phyloP scores from a whole-genome alignment of 2,113 vertebrate species.

The Melanocharis versteri region DNA sequence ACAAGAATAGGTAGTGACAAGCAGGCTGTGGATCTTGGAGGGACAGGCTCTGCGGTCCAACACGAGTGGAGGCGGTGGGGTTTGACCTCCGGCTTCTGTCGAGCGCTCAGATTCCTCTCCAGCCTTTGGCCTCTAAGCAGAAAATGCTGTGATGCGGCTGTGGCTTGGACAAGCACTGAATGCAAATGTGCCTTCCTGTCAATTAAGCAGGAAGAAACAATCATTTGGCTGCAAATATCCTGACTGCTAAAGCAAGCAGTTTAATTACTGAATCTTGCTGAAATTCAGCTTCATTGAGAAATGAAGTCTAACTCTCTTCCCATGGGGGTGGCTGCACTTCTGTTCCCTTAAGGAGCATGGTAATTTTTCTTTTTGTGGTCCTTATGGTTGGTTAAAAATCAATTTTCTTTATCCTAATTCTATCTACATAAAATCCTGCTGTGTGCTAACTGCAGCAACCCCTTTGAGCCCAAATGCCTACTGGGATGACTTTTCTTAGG shows the following conservation, averaged over 20 bases:
- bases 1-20: not conserved
- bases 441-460: not conserved
- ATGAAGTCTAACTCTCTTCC: not conserved
- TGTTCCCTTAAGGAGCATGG: not conserved
- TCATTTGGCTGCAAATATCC: not conserved
- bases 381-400: conserved; percentile 27
- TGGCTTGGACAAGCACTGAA: not conserved
- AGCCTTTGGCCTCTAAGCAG: not conserved
- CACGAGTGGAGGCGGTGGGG: not conserved
- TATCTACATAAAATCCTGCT: not conserved
- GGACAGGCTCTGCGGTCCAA: not conserved
- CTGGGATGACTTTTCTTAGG: not conserved
- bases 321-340: not conserved
- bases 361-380: conserved; percentile 14
- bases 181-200: conserved; percentile 3
- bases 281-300: conserved; percentile 33
- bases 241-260: not conserved
- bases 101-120: not conserved
- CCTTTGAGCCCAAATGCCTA: not conserved
- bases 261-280: conserved; percentile 19
- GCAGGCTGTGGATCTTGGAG: not conserved
- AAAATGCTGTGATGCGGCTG: fast-evolving
- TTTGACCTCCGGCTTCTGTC: not conserved
- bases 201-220: not conserved
- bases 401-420: conserved; percentile 27